Base-by-base conservation (phyloP, 2,113 vertebrate genomes). In the Rhea pennata region DNA sequence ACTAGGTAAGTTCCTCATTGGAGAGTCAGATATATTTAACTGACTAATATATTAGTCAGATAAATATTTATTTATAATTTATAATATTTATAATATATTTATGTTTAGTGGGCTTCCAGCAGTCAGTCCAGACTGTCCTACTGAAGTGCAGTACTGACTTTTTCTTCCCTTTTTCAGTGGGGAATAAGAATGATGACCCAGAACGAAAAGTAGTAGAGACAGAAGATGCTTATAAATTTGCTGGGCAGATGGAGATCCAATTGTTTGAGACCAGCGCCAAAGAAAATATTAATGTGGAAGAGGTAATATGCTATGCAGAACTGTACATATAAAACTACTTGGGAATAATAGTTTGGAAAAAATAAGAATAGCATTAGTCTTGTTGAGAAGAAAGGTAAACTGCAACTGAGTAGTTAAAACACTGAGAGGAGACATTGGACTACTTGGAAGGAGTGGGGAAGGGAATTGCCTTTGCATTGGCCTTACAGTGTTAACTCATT, bases 181-280 rank as follows among this genome's bases (percentile, higher is more conserved):
- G 99, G 82, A 99, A 99, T 97, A 99, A 99, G 97, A 99, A 99
- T 11, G 99, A 99, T 19, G 99, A 99, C 95, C 99, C 99, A 9
- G 99, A 99, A 95, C 98, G 99, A 88, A 99, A 99, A 97, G 99
- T 99, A 95, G 99, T 99, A 78, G 99, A 99, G 98, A 99, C 99
- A 6, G 99, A 99, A 88, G 99, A 99, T 29, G 99, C 99, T 36
- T 99, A 99, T 98, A 99, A 99, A 97, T 99, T 99, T 88, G 99
- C 99, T 3, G 99, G 98, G 95, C 99, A 99, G 98, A 99, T 99
- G 99, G 99, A 99, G 92, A 99, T 99, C 98, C 99, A 98, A 81
- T 97, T 99, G 97, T 99, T 99, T 89, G 99, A 99, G 98, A 99
- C 99, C 79, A 99, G 99, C 58, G 99, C 99, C 91, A 99, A 99